Base-by-base conservation (phyloP, 2,797 vertebrate species). In the Ptychadena robeensis region DNA sequence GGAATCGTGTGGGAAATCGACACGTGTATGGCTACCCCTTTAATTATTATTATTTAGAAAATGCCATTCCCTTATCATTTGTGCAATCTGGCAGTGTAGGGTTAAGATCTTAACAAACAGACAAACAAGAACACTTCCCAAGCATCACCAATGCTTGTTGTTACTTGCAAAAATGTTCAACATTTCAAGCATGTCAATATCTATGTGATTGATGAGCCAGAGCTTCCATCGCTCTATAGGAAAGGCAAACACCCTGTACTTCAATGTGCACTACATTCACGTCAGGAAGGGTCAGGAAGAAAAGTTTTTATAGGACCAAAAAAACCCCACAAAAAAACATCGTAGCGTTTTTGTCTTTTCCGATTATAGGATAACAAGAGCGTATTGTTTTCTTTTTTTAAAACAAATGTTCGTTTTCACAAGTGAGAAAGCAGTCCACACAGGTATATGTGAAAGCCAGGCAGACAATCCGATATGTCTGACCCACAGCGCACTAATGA, bases 401-500 rank as follows among this genome's bases (percentile, higher is more conserved):
- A 6, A 48, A 48, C 22, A 48, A 18, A 38, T 10, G 9, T 38
- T 38, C 9, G 4, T 38, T 38, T 38, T 38, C 9, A 38, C 37
- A 38, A 38, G 44, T 48, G 15, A 18, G 3, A 15, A 22, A 7
- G 6, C 15, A 7, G 6, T 53, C 4, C 44, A 22, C 44, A 7
- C 44, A n/a, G 44, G 44, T 53, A 53, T 53, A 7, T n/a, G 44
- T 37, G 9, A 48, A 79, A 69, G 65, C 65, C 34, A 68, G 75
- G 64, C 28, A 78, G 22, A 44, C 75, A 48, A 65, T 69, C 65
- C 35, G 59, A 25, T 61, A 12, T 35, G 31, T 68, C 76, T 79
- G 76, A 79, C 76, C 76, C 65, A 53, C 27, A n/a, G n/a, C 12
- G 10, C n/a, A 37, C 76, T 57, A 69, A 57, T 31, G 32, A 37